Evolutionary conservation across 2,888 invertebrate genomes (phyloP).

Genomic region (Campopleginae sp.): DNA sequence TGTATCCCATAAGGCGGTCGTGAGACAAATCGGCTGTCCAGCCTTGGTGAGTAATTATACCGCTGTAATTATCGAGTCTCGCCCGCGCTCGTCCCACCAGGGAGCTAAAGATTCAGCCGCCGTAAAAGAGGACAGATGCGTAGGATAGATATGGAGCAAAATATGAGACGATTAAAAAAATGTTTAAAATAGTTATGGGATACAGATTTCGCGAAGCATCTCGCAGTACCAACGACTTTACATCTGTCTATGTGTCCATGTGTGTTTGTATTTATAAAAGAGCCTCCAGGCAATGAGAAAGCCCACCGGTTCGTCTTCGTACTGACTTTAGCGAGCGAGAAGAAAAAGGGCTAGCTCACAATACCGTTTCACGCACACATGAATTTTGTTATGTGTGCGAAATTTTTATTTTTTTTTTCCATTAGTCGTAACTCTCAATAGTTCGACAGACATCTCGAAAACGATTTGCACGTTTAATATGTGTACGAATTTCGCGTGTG

Average conservation of each 20-base stretch:
- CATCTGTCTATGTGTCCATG: background rate
- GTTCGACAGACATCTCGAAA: background rate
- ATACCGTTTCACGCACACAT: background rate
- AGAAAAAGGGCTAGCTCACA: conserved; percentile 4
- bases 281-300: background rate
- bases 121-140: conserved; percentile 53
- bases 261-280: background rate
- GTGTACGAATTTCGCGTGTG: conserved; percentile 37
- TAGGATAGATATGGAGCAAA: conserved; percentile 32
- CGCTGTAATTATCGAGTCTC: conserved; percentile 73
- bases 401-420: background rate
- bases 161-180: conserved; percentile 12
- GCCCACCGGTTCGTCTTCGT: conserved; percentile 10
- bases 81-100: conserved; percentile 59
- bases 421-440: background rate
- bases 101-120: conserved; percentile 50
- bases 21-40: conserved; percentile 75
- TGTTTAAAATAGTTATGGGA: background rate
- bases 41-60: conserved; percentile 73
- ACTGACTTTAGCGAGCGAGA: background rate
- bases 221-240: conserved; percentile 1
- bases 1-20: conserved; percentile 70
- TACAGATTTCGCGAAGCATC: conserved; percentile 4
- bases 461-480: conserved; percentile 5
- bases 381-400: background rate